phyloP scores from a whole-genome alignment of 2,113 vertebrate species.

The Sinocyclocheilus rhinocerous region DNA sequence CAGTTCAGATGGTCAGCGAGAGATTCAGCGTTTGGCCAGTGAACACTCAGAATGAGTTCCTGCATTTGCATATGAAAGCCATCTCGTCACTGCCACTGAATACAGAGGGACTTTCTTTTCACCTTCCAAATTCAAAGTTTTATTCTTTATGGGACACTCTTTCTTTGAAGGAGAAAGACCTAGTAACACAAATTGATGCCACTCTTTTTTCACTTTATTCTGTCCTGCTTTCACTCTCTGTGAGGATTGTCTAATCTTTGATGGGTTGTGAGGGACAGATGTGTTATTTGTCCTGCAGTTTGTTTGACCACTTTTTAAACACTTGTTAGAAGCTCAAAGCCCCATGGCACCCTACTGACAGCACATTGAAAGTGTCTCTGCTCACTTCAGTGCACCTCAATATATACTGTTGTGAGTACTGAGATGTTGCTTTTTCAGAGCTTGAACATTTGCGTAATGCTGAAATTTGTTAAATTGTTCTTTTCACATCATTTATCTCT shows the following conservation, averaged over 20 bases:
- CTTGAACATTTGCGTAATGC: conserved; percentile 6
- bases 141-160: conserved; percentile 32
- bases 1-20: conserved; percentile 6
- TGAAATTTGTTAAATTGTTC: neutral
- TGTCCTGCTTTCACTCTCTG: conserved; percentile 24
- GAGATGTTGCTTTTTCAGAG: conserved; percentile 6
- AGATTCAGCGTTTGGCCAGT: conserved; percentile 9
- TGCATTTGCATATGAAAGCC: conserved; percentile 68
- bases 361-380: neutral
- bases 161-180: conserved; percentile 43
- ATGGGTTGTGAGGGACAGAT: conserved; percentile 49
- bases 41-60: conserved; percentile 32
- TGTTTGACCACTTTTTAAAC: conserved; percentile 48
- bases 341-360: conserved; percentile 14
- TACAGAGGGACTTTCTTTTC: conserved; percentile 55
- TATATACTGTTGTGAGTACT: neutral
- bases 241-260: conserved; percentile 37
- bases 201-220: conserved; percentile 50
- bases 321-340: conserved; percentile 27
- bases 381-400: conserved; percentile 16
- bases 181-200: conserved; percentile 49
- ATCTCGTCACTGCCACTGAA: conserved; percentile 58
- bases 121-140: conserved; percentile 39
- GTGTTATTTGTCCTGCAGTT: conserved; percentile 58
- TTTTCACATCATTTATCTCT: conserved; percentile 2